Evolutionary conservation across 2,888 invertebrate species (phyloP).

Genomic region (Mechanitis messenoides): DNA sequence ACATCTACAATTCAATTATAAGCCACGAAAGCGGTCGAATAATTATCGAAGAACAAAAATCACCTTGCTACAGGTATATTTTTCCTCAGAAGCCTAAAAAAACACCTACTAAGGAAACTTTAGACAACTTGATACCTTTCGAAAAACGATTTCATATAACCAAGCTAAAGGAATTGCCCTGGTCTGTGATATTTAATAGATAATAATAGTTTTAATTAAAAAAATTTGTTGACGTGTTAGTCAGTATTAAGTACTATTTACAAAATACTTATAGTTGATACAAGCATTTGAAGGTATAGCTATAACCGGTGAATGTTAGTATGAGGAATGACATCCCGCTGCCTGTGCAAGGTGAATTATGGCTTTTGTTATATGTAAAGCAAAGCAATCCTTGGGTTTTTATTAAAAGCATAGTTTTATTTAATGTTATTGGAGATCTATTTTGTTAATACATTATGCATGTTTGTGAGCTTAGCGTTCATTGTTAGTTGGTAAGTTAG

Average conservation of each 20-base stretch:
- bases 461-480: not conserved
- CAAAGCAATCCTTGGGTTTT: conserved; percentile 1
- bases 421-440: not conserved
- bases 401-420: not conserved
- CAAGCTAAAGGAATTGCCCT: conserved; percentile 53
- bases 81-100: conserved; percentile 33
- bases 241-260: too few relatives aligned
- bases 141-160: conserved; percentile 50
- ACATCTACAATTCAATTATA: conserved; percentile 55
- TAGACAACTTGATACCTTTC: conserved; percentile 39
- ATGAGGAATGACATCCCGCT: too few relatives aligned
- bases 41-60: conserved; percentile 33
- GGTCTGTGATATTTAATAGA: conserved; percentile 64
- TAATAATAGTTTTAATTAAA: conserved; percentile 23
- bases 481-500: not conserved
- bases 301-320: too few relatives aligned
- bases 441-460: not conserved
- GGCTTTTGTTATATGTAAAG: not conserved
- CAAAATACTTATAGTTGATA: too few relatives aligned
- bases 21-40: conserved; percentile 36
- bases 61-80: conserved; percentile 33
- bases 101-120: conserved; percentile 30
- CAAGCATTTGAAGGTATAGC: too few relatives aligned
- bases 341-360: not conserved
- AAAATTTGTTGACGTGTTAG: too few relatives aligned